Evolutionary conservation across 2,888 invertebrate species (phyloP).

Genomic region (Andrena praecox): DNA sequence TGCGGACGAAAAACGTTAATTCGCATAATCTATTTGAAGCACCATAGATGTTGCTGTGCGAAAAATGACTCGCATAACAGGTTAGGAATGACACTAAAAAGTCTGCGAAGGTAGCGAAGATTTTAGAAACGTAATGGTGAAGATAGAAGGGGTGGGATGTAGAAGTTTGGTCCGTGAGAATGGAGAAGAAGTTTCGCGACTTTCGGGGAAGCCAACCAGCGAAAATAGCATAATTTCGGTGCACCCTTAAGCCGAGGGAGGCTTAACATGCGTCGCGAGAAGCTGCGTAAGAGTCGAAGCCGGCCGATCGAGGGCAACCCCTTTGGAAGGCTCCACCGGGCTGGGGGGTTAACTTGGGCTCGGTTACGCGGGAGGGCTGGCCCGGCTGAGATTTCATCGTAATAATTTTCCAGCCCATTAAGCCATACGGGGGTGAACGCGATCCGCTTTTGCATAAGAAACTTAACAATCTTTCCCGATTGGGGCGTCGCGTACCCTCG

Average conservation of each 20-base stretch:
- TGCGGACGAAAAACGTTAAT: no score
- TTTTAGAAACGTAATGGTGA: no score
- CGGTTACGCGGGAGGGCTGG: constrained; percentile 68
- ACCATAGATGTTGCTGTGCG: no score
- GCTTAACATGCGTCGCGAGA: constrained; percentile 53
- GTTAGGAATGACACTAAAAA: no score
- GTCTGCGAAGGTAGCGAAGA: no score
- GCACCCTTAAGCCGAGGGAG: constrained; percentile 6
- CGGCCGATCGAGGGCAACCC: constrained; percentile 68
- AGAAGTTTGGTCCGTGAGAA: no score
- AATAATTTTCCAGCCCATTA: constrained; percentile 84
- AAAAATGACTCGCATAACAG: no score
- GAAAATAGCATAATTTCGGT: constrained; percentile 32
- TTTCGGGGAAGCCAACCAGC: not conserved
- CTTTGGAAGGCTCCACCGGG: constrained; percentile 50
- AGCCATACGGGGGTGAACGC: constrained; percentile 70
- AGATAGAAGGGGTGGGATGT: no score
- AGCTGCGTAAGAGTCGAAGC: constrained; percentile 52
- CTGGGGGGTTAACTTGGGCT: constrained; percentile 63
- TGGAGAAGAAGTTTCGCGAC: no score
- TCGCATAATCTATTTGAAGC: no score
- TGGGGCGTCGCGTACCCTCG: constrained; percentile 37
- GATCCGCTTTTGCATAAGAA: constrained; percentile 78
- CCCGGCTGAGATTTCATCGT: constrained; percentile 82
- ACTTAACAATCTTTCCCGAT: constrained; percentile 74